Percentiles rank a stretch among this genome's conserved stretches.
phyloP scores from a whole-genome alignment of 2,797 vertebrate species.

The Dipus sagitta region DNA sequence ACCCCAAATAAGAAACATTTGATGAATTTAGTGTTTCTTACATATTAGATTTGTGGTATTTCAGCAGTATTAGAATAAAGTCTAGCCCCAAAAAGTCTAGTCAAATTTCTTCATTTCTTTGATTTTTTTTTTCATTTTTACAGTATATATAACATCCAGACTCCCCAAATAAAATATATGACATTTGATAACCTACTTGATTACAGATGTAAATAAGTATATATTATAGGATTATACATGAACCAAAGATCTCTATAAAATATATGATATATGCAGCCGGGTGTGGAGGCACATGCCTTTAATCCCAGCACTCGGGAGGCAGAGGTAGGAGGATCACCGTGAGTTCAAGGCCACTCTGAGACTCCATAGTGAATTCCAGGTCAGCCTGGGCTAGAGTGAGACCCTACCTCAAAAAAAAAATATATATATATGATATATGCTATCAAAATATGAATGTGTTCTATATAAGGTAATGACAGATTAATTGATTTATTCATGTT shows the following conservation, averaged over 20 bases:
- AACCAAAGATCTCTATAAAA: slow-evolving; percentile 40
- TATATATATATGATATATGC: too few relatives aligned
- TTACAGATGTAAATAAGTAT: slow-evolving; percentile 25
- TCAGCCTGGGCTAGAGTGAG: too few relatives aligned
- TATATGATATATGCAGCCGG: not conserved
- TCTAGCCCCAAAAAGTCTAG: not conserved
- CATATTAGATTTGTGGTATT: not conserved
- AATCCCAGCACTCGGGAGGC: too few relatives aligned
- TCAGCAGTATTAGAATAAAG: slow-evolving; percentile 39
- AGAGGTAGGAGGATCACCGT: too few relatives aligned
- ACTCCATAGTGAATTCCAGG: too few relatives aligned
- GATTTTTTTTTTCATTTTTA: slow-evolving; percentile 30
- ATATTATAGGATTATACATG: slow-evolving; percentile 27
- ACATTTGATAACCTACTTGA: slow-evolving; percentile 53
- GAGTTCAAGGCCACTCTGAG: too few relatives aligned
- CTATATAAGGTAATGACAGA: slow-evolving; percentile 41
- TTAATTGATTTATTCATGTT: not conserved
- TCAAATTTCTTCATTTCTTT: slow-evolving; percentile 24
- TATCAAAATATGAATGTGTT: too few relatives aligned
- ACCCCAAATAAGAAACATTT: not conserved
- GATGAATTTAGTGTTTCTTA: slow-evolving; percentile 10
- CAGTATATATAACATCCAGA: slow-evolving; percentile 35
- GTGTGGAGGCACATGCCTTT: too few relatives aligned
- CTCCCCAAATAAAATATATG: slow-evolving; percentile 23
- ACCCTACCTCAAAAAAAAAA: too few relatives aligned